These are phyloP conservation scores for Tetranychus truncatus DNA, from an alignment of 2,888 invertebrate genomes.

Conservation along the genomic window DNA sequence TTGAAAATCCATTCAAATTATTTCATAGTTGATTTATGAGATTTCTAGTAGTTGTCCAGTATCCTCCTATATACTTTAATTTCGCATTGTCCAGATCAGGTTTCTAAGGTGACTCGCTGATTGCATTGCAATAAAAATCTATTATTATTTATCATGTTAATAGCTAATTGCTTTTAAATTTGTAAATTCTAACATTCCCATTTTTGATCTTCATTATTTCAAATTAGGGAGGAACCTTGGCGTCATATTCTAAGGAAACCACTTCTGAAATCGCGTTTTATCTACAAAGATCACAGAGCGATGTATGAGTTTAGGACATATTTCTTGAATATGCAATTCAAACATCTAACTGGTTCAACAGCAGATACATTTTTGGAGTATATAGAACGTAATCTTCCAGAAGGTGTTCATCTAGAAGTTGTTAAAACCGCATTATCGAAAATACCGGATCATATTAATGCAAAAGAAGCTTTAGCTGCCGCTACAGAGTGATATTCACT, in stretches of 20 bases:
- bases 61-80: no score
- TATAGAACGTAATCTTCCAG: conserved; percentile 84
- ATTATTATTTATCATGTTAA: neutral
- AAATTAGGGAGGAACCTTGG: conserved; percentile 51
- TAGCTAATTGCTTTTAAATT: neutral
- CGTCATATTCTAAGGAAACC: conserved; percentile 59
- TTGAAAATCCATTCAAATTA: no score
- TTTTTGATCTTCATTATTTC: conserved; percentile 15
- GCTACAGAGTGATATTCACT: no score
- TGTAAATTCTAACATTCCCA: neutral
- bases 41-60: no score
- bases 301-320: conserved; percentile 91
- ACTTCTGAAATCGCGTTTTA: conserved; percentile 66
- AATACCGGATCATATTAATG: conserved; percentile 26
- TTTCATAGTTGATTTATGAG: no score
- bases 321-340: conserved; percentile 59
- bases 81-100: no score
- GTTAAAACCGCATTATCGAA: conserved; percentile 21
- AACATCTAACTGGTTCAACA: conserved; percentile 77
- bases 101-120: no score
- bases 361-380: conserved; percentile 89
- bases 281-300: conserved; percentile 77
- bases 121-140: neutral
- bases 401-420: conserved; percentile 79
- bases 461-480: neutral